Evolutionary conservation across 1,140 invertebrate species (phyloP).

Genomic region (Brachionus paranguensis): DNA sequence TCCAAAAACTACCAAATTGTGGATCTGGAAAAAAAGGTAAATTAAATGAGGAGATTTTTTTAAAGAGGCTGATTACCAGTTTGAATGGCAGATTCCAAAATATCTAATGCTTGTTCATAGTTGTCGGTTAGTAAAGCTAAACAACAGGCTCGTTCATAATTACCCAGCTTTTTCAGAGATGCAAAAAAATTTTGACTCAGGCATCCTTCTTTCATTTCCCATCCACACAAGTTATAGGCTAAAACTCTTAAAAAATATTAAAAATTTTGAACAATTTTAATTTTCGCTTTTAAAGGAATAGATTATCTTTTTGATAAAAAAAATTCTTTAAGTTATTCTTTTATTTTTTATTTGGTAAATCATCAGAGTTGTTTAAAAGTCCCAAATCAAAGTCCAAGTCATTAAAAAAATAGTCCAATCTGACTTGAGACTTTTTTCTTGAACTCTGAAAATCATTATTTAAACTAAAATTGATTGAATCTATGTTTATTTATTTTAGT

Average conservation of each 20-base stretch:
- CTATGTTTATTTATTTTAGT: too few relatives aligned
- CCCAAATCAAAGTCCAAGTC: too few relatives aligned
- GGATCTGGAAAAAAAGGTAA: background rate
- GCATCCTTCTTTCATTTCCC: conserved; percentile 68
- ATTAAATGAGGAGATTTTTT: too few relatives aligned
- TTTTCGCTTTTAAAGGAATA: too few relatives aligned
- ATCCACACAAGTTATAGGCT: conserved; percentile 76
- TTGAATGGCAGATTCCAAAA: conserved; percentile 60
- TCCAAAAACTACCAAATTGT: conserved; percentile 10
- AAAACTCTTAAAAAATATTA: conserved; percentile 59
- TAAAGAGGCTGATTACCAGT: conserved; percentile 41
- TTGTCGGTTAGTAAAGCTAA: conserved; percentile 82
- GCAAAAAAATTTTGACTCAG: conserved; percentile 50
- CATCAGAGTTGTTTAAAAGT: too few relatives aligned
- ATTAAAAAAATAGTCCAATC: too few relatives aligned
- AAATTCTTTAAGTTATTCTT: too few relatives aligned
- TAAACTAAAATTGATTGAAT: too few relatives aligned
- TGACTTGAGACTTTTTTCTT: too few relatives aligned
- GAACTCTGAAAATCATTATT: too few relatives aligned
- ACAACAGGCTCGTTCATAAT: conserved; percentile 75
- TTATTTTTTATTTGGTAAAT: too few relatives aligned
- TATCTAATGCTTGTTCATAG: conserved; percentile 73
- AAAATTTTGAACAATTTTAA: background rate
- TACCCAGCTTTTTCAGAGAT: conserved; percentile 53
- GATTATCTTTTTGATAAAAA: too few relatives aligned